Conservation (phyloP, 2,113 vertebrate species). For the Laticauda laticaudata region DNA sequence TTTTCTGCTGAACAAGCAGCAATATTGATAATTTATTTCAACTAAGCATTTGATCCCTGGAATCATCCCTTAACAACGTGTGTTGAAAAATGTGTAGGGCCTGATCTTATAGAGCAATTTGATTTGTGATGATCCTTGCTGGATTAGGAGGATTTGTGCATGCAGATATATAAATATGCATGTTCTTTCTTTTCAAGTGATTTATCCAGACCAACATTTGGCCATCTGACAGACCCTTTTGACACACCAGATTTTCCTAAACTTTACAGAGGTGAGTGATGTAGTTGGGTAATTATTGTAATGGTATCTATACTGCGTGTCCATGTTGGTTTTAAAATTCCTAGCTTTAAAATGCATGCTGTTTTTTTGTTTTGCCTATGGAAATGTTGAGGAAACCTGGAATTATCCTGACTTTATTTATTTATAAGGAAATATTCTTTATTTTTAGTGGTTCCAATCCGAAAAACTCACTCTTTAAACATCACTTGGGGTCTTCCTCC, state of each 20-base stretch:
- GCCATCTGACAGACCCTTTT: slow-evolving; percentile 86
- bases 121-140: not conserved
- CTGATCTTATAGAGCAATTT: not conserved
- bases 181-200: slow-evolving; percentile 73
- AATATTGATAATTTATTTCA: not conserved
- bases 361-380: not conserved
- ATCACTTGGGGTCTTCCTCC: slow-evolving; percentile 95
- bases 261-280: slow-evolving; percentile 87
- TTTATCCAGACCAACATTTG: slow-evolving; percentile 82
- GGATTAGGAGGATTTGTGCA: slow-evolving; percentile 13
- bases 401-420: not conserved
- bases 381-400: not conserved
- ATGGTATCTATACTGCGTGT: not conserved
- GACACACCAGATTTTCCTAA: slow-evolving; percentile 89
- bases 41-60: not conserved
- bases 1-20: not conserved
- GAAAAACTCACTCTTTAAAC: slow-evolving; percentile 90
- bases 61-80: not conserved
- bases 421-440: slow-evolving; percentile 42
- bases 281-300: not conserved
- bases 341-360: not conserved
- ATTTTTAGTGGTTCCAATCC: slow-evolving; percentile 89
- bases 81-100: not conserved
- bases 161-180: not conserved
- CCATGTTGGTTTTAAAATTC: not conserved